Evolutionary conservation across 1,140 invertebrate species (phyloP).

Genomic region (Adelges cooleyi): DNA sequence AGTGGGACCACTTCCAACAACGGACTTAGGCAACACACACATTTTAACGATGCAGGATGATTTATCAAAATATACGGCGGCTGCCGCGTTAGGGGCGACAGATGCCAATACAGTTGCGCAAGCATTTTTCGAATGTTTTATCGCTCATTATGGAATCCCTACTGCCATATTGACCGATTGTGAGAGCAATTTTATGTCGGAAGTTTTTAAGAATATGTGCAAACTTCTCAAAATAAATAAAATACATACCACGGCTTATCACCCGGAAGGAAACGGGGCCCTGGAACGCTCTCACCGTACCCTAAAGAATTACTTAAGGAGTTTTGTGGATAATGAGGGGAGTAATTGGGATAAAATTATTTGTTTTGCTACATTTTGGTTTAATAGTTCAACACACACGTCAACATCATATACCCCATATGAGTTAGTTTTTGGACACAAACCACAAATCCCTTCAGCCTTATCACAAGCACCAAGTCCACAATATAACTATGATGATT

Average conservation of each 20-base stretch:
- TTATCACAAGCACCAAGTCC: neutral
- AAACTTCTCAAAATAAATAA: slow-evolving; percentile 35
- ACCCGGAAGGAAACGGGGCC: slow-evolving; percentile 18
- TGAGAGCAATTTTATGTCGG: neutral
- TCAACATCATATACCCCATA: slow-evolving; percentile 38
- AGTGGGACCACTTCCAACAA: slow-evolving; percentile 36
- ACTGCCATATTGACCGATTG: neutral
- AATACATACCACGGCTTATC: slow-evolving; percentile 36
- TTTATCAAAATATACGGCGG: neutral
- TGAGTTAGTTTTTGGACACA: slow-evolving; percentile 29
- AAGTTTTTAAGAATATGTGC: slow-evolving; percentile 33
- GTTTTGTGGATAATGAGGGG: slow-evolving; percentile 36
- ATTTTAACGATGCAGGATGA: neutral
- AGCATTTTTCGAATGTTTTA: neutral
- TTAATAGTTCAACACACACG: slow-evolving; percentile 39
- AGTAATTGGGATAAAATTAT: slow-evolving; percentile 41
- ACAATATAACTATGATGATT: slow-evolving; percentile 2
- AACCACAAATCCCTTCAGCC: neutral
- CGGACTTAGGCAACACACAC: neutral
- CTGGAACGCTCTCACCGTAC: slow-evolving; percentile 39
- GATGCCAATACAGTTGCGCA: neutral
- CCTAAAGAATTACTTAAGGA: slow-evolving; percentile 38
- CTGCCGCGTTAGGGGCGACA: neutral
- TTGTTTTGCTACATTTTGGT: slow-evolving; percentile 37
- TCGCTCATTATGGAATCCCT: neutral